Evolutionary conservation across 2,797 vertebrate species (phyloP).

Genomic region (Rhinophrynus dorsalis): DNA sequence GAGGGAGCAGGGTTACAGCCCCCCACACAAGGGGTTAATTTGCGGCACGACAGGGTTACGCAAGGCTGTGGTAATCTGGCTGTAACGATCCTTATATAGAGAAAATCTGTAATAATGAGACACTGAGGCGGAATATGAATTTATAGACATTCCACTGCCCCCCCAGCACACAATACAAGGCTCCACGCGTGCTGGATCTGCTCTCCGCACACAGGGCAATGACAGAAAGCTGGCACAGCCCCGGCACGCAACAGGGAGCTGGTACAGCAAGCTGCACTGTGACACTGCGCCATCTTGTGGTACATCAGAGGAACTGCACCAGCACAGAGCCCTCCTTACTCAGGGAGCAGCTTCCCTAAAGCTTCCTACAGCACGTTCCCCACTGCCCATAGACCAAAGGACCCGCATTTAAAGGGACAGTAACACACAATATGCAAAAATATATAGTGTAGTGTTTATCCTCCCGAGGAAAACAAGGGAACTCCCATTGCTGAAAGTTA

Average conservation of each 20-base stretch:
- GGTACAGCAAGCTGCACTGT: no score
- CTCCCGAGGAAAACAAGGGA: no score
- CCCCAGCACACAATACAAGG: slow-evolving; percentile 18
- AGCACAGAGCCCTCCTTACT: no score
- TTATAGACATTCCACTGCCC: slow-evolving; percentile 30
- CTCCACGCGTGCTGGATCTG: slow-evolving; percentile 1
- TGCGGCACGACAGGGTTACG: slow-evolving; percentile 2
- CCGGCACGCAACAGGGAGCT: not conserved
- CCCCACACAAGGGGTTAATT: slow-evolving; percentile 5
- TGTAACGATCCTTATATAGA: slow-evolving; percentile 29
- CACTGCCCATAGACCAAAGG: no score
- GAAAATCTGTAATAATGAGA: slow-evolving; percentile 16
- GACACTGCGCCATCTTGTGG: slow-evolving; percentile 2
- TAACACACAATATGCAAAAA: no score
- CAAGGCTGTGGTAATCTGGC: slow-evolving; percentile 23
- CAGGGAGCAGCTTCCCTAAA: no score
- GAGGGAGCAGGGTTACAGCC: no score
- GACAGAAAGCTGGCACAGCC: slow-evolving; percentile 10
- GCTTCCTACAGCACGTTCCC: no score
- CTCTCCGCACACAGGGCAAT: not conserved
- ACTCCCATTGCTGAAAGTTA: no score
- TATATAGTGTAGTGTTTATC: no score
- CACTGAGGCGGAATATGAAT: slow-evolving; percentile 32
- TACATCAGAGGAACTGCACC: not conserved
- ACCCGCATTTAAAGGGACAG: no score